Conservation (phyloP, 2,113 vertebrate genomes). For the Crotalus helleri region DNA sequence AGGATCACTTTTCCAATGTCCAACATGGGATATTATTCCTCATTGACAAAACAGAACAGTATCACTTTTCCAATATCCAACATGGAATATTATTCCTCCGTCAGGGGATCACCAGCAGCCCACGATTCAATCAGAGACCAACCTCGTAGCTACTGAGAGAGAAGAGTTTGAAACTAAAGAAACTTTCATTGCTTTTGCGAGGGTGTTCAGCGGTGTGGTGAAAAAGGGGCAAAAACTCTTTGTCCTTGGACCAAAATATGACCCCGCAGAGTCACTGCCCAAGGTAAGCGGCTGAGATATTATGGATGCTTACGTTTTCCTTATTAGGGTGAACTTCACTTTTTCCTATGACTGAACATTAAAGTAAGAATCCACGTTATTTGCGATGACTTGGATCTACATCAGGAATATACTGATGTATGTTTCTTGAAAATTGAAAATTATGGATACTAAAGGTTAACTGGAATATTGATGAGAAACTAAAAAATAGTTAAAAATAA, state of each 20-base stretch:
- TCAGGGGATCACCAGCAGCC: constrained; percentile 61
- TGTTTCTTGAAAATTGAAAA: too few relatives aligned
- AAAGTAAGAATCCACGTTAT: not conserved
- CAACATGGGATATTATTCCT: not conserved
- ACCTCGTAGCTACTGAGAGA: constrained; percentile 50
- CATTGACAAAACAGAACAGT: not conserved
- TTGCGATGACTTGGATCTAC: not conserved
- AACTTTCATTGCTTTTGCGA: constrained; percentile 88
- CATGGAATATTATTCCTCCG: not conserved
- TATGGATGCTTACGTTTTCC: not conserved
- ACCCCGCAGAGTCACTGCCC: constrained; percentile 76
- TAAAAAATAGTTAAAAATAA: too few relatives aligned
- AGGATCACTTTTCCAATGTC: not conserved
- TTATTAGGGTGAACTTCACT: not conserved
- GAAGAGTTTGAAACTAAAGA: constrained; percentile 70
- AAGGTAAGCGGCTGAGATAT: constrained; percentile 66
- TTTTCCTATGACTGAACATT: rapidly evolving
- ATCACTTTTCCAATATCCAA: not conserved
- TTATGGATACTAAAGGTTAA: too few relatives aligned
- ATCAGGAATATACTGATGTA: not conserved
- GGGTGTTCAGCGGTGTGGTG: constrained; percentile 87
- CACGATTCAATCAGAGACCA: constrained; percentile 52
- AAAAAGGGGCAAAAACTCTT: constrained; percentile 83
- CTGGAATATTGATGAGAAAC: too few relatives aligned
- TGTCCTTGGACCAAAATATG: constrained; percentile 93